Conservation (phyloP, 2,113 vertebrate genomes). For the Heterocephalus glaber region DNA sequence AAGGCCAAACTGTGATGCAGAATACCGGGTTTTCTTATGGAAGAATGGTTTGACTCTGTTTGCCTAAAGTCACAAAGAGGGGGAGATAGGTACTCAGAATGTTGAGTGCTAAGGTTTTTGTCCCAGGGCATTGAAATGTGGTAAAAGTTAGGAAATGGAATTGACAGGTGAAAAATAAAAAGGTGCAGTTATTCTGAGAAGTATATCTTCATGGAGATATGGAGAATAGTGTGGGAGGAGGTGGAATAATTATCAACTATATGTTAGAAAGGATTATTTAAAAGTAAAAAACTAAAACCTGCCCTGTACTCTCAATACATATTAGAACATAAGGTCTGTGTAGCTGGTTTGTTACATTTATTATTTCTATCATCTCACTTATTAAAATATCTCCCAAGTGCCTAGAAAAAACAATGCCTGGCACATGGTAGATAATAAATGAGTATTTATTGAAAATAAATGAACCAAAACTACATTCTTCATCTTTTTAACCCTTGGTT, state of each 20-base stretch:
- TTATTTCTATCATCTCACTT: background rate
- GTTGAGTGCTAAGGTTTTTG: constrained; percentile 84
- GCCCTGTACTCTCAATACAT: background rate
- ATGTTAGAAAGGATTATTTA: constrained; percentile 12
- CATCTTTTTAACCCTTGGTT: background rate
- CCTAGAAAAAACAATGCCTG: background rate
- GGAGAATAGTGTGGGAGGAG: background rate
- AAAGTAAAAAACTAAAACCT: background rate
- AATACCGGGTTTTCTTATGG: constrained; percentile 87
- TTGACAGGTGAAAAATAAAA: constrained; percentile 80
- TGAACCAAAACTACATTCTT: background rate
- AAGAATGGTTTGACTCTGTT: constrained; percentile 88
- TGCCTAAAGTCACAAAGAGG: constrained; percentile 84
- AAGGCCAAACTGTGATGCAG: constrained; percentile 78
- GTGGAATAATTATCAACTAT: background rate
- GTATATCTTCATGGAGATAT: background rate
- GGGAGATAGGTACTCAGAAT: constrained; percentile 87
- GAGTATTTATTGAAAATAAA: background rate
- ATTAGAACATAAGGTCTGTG: background rate
- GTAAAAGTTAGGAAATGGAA: constrained; percentile 84
- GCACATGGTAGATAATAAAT: background rate
- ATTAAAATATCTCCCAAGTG: background rate
- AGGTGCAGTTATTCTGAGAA: constrained; percentile 78
- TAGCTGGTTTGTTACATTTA: background rate
- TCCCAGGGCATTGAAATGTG: constrained; percentile 81